phyloP scores from a whole-genome alignment of 2,888 invertebrate species.

The Drosophila stalkeri region DNA sequence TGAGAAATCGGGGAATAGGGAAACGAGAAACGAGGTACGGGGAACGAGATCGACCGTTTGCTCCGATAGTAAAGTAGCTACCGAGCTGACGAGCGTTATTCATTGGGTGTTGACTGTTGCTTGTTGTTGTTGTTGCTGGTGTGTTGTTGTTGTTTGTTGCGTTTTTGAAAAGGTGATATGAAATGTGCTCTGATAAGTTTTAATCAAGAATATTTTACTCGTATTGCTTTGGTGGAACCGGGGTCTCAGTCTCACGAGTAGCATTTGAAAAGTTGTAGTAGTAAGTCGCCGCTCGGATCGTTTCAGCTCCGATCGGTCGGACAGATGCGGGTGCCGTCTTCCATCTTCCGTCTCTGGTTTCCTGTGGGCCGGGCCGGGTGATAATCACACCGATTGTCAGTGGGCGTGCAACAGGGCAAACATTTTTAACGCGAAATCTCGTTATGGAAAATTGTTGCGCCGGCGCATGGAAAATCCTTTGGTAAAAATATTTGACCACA shows the following conservation, averaged over 20 bases:
- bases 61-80: slow-evolving; percentile 73
- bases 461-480: slow-evolving; percentile 76
- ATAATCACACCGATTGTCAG: slow-evolving; percentile 59
- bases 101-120: slow-evolving; percentile 48
- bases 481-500: slow-evolving; percentile 67
- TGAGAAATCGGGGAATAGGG: slow-evolving; percentile 23
- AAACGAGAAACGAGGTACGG: slow-evolving; percentile 35
- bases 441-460: slow-evolving; percentile 56
- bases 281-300: slow-evolving; percentile 71
- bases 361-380: slow-evolving; percentile 51
- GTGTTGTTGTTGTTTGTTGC: slow-evolving; percentile 59
- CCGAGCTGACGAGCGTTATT: slow-evolving; percentile 64
- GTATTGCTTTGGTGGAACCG: slow-evolving; percentile 73
- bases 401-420: slow-evolving; percentile 42
- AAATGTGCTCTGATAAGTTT: slow-evolving; percentile 82
- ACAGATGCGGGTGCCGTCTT: slow-evolving; percentile 55
- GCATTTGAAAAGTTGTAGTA: slow-evolving; percentile 82
- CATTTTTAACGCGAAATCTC: slow-evolving; percentile 40
- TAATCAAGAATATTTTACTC: slow-evolving; percentile 82
- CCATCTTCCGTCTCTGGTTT: slow-evolving; percentile 26
- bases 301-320: slow-evolving; percentile 32
- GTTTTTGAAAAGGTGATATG: slow-evolving; percentile 82
- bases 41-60: slow-evolving; percentile 74
- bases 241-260: slow-evolving; percentile 72
- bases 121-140: slow-evolving; percentile 34